These are phyloP conservation scores for Syritta pipiens DNA, from an alignment of 2,888 invertebrate genomes.

Conservation along the genomic window DNA sequence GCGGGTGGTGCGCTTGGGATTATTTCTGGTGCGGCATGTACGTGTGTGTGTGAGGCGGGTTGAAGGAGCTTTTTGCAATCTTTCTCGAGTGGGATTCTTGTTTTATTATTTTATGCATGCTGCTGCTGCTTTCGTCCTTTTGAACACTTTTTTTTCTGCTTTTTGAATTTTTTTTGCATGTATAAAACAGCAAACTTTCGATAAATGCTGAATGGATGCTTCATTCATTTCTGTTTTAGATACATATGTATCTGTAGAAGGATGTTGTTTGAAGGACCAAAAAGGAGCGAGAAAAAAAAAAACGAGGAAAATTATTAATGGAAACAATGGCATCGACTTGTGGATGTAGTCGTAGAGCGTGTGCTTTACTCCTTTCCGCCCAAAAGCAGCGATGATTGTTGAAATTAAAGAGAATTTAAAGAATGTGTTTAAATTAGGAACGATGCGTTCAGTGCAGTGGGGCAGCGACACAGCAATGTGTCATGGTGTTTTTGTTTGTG, in stretches of 20 bases:
- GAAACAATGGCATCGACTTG: too few relatives aligned
- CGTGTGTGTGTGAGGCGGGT: conserved; percentile 25
- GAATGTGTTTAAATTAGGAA: too few relatives aligned
- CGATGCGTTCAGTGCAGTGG: too few relatives aligned
- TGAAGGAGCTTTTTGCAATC: conserved; percentile 57
- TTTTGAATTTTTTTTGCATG: background rate
- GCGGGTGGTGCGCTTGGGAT: conserved; percentile 36
- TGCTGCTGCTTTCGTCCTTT: conserved; percentile 19
- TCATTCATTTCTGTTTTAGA: conserved; percentile 29
- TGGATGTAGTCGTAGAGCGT: too few relatives aligned
- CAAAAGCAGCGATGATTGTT: too few relatives aligned
- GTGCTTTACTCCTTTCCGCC: too few relatives aligned
- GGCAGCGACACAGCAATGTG: too few relatives aligned
- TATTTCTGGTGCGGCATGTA: too few relatives aligned
- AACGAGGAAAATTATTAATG: too few relatives aligned
- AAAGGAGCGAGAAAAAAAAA: background rate
- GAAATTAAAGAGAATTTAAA: too few relatives aligned
- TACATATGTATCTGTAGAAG: conserved; percentile 9
- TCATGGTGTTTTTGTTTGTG: too few relatives aligned
- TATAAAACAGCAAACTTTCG: conserved; percentile 44
- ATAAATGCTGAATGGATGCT: conserved; percentile 42
- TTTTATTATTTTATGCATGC: conserved; percentile 21
- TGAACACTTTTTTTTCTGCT: background rate
- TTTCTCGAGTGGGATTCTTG: conserved; percentile 39
- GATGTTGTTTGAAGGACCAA: conserved; percentile 35